Base-by-base conservation (phyloP, 2,888 invertebrate genomes). In the Lordiphosa andalusiaca region DNA sequence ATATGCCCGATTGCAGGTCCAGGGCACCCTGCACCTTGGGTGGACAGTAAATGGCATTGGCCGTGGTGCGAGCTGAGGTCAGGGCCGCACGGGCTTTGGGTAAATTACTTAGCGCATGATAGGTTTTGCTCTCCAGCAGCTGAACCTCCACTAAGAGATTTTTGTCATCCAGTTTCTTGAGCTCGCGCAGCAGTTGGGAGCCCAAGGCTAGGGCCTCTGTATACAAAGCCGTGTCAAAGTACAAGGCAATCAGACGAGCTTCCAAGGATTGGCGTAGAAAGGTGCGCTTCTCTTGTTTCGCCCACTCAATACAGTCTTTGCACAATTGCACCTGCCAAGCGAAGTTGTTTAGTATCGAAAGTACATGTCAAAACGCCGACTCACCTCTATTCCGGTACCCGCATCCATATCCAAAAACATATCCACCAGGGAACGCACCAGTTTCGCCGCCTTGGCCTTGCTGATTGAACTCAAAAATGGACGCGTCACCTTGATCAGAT, bases 251-350 rank as follows among this genome's bases (percentile, higher is more conserved):
- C 58, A 99, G 91, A 78, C 99, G 92, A 12, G 98, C 96, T 89
- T 99, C 98, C 75, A 99, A 90, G 0, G 98, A 97, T 90, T 99
- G 99, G 78, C 99, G 92, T 65, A 99, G 91, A 90, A 99, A 99
- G 16, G 98, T 98, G 74, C 99, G 93, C 72, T 98, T 95, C 89
- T 99, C 99, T 87, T 97, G 96, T 89, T 98, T 98, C 30, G 99
- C 98, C 99, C 99, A 99, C 91, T 98, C 97, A 91, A 99, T 99
- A 91, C 98, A 99, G 91, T 99, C 99, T 91, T 96, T 96, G 90
- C 96, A 96, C 65, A 97, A 91, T 90, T 96, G 94, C 52, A 95
- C 95, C 87, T 87, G 5, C 6, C 12, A 7, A 5, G 37, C 33
- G 10, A 12, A 13, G 25, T 13, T 10, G 4, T 4, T 33, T 35